Conservation (phyloP, 2,113 vertebrate genomes). For the Podocnemis expansa region DNA sequence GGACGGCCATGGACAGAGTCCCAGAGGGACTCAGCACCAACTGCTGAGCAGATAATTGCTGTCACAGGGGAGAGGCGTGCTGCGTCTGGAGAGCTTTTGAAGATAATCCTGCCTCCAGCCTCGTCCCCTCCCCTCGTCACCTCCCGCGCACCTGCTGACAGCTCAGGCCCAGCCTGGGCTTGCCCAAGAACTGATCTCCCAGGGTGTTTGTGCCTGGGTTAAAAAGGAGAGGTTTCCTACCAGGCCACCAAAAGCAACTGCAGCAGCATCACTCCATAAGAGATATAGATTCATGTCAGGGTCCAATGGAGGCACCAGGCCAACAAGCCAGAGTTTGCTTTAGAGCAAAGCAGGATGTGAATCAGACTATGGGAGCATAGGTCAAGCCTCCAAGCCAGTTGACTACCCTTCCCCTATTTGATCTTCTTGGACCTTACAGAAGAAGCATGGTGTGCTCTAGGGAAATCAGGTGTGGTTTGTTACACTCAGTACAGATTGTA, state of each 20-base stretch:
- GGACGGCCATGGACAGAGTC: neutral
- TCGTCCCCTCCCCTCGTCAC: neutral
- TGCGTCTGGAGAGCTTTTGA: neutral
- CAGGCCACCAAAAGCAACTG: neutral
- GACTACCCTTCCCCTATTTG: neutral
- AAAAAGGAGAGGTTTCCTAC: neutral
- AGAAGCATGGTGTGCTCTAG: neutral
- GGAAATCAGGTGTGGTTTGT: neutral
- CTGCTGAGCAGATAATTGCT: neutral
- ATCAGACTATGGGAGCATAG: neutral
- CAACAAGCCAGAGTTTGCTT: neutral
- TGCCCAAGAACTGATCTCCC: neutral
- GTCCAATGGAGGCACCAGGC: neutral
- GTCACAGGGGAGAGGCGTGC: neutral
- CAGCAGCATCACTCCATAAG: neutral
- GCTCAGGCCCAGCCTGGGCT: neutral
- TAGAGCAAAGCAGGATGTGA: neutral
- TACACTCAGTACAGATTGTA: neutral
- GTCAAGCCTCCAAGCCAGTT: neutral
- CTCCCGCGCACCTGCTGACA: neutral
- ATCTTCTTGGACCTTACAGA: neutral
- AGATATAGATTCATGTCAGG: neutral
- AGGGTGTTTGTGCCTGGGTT: neutral
- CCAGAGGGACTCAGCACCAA: neutral
- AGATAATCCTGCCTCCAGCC: neutral